Conservation (phyloP, 2,888 invertebrate genomes). For the Calameuta idolon region DNA sequence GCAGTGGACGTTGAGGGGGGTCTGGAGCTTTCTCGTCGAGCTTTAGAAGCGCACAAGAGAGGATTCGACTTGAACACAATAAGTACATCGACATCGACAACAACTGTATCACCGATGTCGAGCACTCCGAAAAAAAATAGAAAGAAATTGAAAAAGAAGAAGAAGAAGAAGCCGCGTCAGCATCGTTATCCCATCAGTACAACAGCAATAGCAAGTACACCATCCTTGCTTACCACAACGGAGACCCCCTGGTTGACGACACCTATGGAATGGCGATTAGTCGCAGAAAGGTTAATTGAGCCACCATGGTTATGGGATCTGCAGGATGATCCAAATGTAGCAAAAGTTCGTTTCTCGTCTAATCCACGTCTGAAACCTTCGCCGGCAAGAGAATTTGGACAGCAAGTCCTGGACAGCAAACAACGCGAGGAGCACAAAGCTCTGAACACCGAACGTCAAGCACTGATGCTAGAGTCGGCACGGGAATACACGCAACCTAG, state of each 20-base stretch:
- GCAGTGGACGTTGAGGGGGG: constrained; percentile 38
- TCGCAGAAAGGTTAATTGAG: constrained; percentile 47
- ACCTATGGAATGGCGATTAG: constrained; percentile 49
- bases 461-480: constrained; percentile 36
- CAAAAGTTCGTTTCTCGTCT: constrained; percentile 37
- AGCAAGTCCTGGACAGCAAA: constrained; percentile 38
- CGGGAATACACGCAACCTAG: constrained; percentile 43
- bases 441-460: constrained; percentile 41
- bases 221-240: constrained; percentile 33
- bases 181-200: constrained; percentile 21
- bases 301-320: constrained; percentile 39
- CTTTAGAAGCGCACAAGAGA: constrained; percentile 40
- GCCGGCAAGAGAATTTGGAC: constrained; percentile 20
- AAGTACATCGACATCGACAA: constrained; percentile 20
- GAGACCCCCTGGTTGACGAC: constrained; percentile 37
- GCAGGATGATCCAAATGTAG: constrained; percentile 20
- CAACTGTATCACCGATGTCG: constrained; percentile 15
- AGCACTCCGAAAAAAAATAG: constrained; percentile 22
- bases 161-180: constrained; percentile 44
- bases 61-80: constrained; percentile 26
- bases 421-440: constrained; percentile 38
- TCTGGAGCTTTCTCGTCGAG: constrained; percentile 24
- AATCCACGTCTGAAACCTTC: constrained; percentile 27
- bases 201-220: constrained; percentile 20
- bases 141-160: constrained; percentile 49